Base-by-base conservation (phyloP, 2,888 invertebrate genomes). In the Hyposoter dolosus region DNA sequence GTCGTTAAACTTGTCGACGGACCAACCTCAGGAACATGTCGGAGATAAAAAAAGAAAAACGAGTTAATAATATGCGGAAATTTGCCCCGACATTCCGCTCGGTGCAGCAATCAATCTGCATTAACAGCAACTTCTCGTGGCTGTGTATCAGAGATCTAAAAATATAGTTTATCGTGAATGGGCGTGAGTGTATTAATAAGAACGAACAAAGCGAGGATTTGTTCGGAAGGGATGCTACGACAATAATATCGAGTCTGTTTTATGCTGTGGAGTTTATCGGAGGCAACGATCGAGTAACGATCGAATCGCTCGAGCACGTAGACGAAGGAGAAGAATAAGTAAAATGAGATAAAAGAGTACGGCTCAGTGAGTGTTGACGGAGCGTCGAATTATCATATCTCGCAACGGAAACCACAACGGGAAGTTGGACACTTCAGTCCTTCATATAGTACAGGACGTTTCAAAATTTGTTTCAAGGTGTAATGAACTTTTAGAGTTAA, bases 321-420 rank as follows among this genome's bases (percentile, higher is more conserved):
- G 47, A 60, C 45, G 40, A 60, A 32, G 28, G 32, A 45, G 17
- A 23, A 60, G 15, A 35, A 45, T 9, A 69, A 47, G 35, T 17
- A 32, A 47, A 35, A 43, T 23, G 35, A 79, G 19, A 47, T 23
- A 47, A 63, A 56, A 45, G 9, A 50, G 15, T 12, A 17, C 40
- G 71, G 23, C 10, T 71, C 35, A 19, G 69, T 60, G 40, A 75
- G 72, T 53, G 12, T 47, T 71, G 72, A 47, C 23, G 75, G 47
- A 74, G 68, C 60, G 47, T 81, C 76, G 74, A 81, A 81, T 77
- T 77, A 63, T 83, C 77, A 69, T 77, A 75, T 82, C 72, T 74
- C 68, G 40, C 35, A 81, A 80, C 83, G 81, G 83, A 83, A 83
- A 77, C 80, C 83, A 50, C 86, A 83, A 77, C 83, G 84, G 75